Evolutionary conservation across 2,797 vertebrate species (phyloP), one percentile per base, ranked within the genome.

Genomic region (Hemibagrus guttatus): DNA sequence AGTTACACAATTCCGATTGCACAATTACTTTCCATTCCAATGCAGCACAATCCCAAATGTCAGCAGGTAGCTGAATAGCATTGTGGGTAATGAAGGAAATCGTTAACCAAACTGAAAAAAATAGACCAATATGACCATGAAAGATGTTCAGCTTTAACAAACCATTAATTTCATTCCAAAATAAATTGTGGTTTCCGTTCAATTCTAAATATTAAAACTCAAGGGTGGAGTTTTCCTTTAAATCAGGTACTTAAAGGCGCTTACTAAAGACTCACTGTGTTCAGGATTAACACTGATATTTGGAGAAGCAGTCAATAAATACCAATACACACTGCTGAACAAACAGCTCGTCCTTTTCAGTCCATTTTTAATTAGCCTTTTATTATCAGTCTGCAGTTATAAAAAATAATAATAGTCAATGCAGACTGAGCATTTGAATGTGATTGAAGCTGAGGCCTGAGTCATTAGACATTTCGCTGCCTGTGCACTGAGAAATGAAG

Each of bases 201-300:
- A 59, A 35, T 6, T 63, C 16, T 46, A 42, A n/a, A n/a, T 81
- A n/a, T 26, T n/a, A 64, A 64, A 19, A 49, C 19, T 12, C 56
- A 61, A 42, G n/a, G 61, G 14, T 28, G 61, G 80, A 49, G 17
- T 52, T 64, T 81, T 81, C 39, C 80, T 66, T 49, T 64, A 52
- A 49, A 64, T 11, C 1, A 14, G 1, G 14, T 49, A n/a, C 35
- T 49, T 80, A 61, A 14, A 80, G 68, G 54, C 52, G 42, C 28
- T 54, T 59, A 46, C 46, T 39, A 39, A 78, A 64, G 68, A 58
- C 88, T 88, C 86, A 71, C 11, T 85, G 90, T 89, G 89, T 92
- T 94, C 91, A 88, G 87, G 86, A 56, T 90, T 89, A 91, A 86
- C 89, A 84, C 92, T 93, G 94, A 94, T 94, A 95, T 95, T 94